Evolutionary conservation across 2,888 invertebrate genomes (phyloP), one percentile per base, ranked within the genome.

Genomic region (Gryllus longicercus): DNA sequence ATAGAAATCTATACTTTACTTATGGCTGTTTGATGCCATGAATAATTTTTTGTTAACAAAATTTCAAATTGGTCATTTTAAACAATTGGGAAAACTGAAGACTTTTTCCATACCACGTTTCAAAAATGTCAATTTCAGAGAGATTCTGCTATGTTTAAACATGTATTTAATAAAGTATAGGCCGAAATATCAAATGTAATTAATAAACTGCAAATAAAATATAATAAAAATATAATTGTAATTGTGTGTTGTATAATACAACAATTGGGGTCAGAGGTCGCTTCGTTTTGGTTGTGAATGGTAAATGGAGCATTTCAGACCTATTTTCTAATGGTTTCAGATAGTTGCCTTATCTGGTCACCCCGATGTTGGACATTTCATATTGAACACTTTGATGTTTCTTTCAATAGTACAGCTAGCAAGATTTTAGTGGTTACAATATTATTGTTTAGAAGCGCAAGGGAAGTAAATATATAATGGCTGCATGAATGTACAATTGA

Each of bases 321-420:
- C 63, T 63, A 63, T n/a, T 63, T 63, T 14, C 63, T 63, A 63
- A 63, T 8, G 12, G 14, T 63, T 63, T 63, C n/a, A 63, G 1
- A 63, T 63, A 63, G 63, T 63, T 63, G 14, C 63, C 63, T n/a
- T 63, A 14, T 63, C 63, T 63, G 63, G 63, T 63, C 63, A 63
- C 63, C 63, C 63, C 5, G 12, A 16, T 63, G 63, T n/a, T 63
- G 63, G 63, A 63, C 10, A 63, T 63, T 63, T 63, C 16, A 8
- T 63, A 63, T 63, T 63, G 63, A 63, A 63, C 63, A 63, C 63
- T 63, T 63, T 63, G 63, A 12, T 63, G 14, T 63, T 63, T 63
- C 63, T 63, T 14, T 63, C 63, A 63, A 63, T 14, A 12, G 63
- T 63, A 63, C 16, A 63, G 63, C 63, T 63, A 63, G 63, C n/a